Evolutionary conservation across 2,888 invertebrate genomes (phyloP), one percentile per base, ranked within the genome.

Genomic region (Callyntrura sp.): DNA sequence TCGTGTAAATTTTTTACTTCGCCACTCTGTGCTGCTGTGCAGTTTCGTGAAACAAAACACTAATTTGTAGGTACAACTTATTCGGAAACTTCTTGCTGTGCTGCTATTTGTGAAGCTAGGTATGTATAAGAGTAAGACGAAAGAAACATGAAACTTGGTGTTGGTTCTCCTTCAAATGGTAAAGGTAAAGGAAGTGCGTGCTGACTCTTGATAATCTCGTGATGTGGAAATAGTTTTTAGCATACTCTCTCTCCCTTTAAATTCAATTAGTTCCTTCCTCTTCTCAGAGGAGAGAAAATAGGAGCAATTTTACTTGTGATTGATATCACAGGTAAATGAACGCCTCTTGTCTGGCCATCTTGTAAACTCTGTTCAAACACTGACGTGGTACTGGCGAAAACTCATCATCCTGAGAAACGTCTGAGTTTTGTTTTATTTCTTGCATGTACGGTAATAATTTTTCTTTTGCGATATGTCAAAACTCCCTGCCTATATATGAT

Each of bases 241-340:
- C 3, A 17, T 17, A n/a, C 68, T 25, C 51, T 9, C 79, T 48
- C 57, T 84, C 25, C 20, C 17, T 84, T 78, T 55, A 62, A 62
- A 79, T 86, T 78, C 85, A 85, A 85, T 85, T 65, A 79, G 35
- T 65, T 86, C 55, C 76, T 62, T 81, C 81, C 81, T 81, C 17
- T 43, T 62, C 43, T 28, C n/a, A n/a, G 35, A 28, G 25, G 48
- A 0, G 70, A 57, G 28, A 57, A 25, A 48, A 68, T n/a, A 20
- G 25, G 14, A 11, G 51, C 45, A 45, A 51, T 82, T 73, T 85
- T 85, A 23, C 28, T 48, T 62, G 76, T 84, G 83, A 84, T 65
- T 84, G 83, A 84, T 84, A 62, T 28, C 23, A 55, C n/a, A 78
- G 25, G 55, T 55, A 78, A 76, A 55, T 55, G 55, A 55, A 78